Evolutionary conservation across 2,797 vertebrate genomes (phyloP).

Genomic region (Tarsius wallacei): DNA sequence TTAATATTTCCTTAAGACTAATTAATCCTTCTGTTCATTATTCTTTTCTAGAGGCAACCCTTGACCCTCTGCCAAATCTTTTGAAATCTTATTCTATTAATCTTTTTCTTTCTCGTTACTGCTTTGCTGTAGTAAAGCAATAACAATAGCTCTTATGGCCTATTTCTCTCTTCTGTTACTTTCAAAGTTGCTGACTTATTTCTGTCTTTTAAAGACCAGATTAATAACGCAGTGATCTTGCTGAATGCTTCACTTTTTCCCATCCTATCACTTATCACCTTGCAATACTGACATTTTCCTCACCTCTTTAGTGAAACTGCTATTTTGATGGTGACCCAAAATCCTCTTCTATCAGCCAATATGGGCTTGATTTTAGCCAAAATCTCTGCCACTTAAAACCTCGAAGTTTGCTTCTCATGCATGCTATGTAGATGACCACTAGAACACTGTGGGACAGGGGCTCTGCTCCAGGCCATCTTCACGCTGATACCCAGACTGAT

Average conservation of each 20-base stretch:
- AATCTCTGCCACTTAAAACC: not conserved
- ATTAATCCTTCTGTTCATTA: conserved; percentile 10
- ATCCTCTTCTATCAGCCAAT: not conserved
- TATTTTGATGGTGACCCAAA: not conserved
- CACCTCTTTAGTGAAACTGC: not conserved
- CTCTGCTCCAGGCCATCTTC: accelerated
- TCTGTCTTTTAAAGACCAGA: not conserved
- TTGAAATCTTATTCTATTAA: not conserved
- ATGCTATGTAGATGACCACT: not conserved
- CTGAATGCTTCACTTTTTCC: not conserved
- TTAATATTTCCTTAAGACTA: conserved; percentile 12
- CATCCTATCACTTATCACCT: not conserved
- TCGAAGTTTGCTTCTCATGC: not conserved
- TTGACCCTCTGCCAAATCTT: conserved; percentile 16
- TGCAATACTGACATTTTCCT: not conserved
- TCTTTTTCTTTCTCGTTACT: not conserved
- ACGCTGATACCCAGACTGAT: not conserved
- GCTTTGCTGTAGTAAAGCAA: not conserved
- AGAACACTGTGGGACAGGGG: not conserved
- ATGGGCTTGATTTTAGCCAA: not conserved
- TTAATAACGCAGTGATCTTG: not conserved
- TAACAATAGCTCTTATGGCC: not conserved
- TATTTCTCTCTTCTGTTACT: not conserved
- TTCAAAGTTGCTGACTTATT: not conserved
- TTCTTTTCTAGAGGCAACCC: not conserved